Conservation (phyloP, 2,888 invertebrate genomes). For the Lasius fuliginosus region DNA sequence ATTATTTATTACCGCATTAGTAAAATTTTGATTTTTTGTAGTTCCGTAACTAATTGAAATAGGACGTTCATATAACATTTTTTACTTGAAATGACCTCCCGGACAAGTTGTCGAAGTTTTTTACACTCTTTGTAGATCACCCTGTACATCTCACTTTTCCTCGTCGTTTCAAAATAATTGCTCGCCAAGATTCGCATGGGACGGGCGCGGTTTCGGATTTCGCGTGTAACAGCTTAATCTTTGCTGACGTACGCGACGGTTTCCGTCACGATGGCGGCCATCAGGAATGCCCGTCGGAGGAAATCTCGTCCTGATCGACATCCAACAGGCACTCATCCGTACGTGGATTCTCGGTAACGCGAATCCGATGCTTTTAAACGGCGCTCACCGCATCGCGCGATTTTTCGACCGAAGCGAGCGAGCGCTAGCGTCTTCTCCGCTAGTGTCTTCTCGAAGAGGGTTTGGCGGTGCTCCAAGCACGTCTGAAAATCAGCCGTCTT, state of each 20-base stretch:
- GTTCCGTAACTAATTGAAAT: too few relatives aligned
- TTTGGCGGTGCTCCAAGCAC: constrained; percentile 62
- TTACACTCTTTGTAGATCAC: neutral
- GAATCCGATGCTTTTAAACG: constrained; percentile 64
- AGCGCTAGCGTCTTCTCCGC: constrained; percentile 35
- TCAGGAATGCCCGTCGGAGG: constrained; percentile 12
- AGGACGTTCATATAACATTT: too few relatives aligned
- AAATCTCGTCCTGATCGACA: constrained; percentile 48
- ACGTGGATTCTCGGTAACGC: constrained; percentile 43
- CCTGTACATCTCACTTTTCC: neutral
- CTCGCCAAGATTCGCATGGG: neutral
- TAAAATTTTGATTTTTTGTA: too few relatives aligned
- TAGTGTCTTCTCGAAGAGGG: constrained; percentile 7
- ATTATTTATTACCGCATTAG: too few relatives aligned
- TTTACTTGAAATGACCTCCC: too few relatives aligned
- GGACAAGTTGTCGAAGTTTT: neutral
- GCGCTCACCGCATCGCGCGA: constrained; percentile 30
- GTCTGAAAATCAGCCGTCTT: constrained; percentile 23
- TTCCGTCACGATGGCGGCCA: neutral
- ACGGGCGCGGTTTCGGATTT: constrained; percentile 1
- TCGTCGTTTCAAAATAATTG: neutral
- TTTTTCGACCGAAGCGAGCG: constrained; percentile 2
- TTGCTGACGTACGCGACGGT: constrained; percentile 5
- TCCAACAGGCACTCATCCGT: constrained; percentile 8
- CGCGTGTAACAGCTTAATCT: constrained; percentile 44